Conservation (phyloP, 2,797 vertebrate species). For the Hyperoplus lanceolatus region DNA sequence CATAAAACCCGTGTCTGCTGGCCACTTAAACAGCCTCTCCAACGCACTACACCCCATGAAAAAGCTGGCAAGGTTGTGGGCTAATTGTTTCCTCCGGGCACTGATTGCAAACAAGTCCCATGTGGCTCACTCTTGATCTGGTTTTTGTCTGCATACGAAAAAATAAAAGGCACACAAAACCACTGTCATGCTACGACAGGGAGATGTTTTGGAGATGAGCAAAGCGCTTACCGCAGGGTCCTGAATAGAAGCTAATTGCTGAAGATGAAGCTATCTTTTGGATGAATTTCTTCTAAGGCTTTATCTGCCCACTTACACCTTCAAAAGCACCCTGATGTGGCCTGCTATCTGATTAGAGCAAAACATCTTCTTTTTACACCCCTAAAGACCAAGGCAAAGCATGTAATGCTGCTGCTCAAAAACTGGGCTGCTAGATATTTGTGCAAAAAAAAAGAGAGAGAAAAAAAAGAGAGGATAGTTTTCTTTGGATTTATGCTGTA, state of each 20-base stretch:
- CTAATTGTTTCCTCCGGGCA: constrained; percentile 78
- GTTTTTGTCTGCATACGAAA: constrained; percentile 66
- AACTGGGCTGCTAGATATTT: constrained; percentile 49
- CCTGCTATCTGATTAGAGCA: constrained; percentile 64
- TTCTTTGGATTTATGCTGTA: constrained; percentile 67
- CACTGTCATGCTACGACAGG: constrained; percentile 57
- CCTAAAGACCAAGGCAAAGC: constrained; percentile 50
- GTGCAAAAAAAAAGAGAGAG: background rate
- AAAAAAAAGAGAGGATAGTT: constrained; percentile 44
- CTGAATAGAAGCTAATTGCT: constrained; percentile 80
- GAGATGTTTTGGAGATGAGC: constrained; percentile 74
- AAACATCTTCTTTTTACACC: constrained; percentile 46
- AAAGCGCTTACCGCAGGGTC: constrained; percentile 39
- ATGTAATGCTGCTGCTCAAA: constrained; percentile 29
- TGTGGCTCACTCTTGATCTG: constrained; percentile 71
- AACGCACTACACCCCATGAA: constrained; percentile 65
- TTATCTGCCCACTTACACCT: constrained; percentile 59
- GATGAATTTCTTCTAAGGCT: constrained; percentile 35
- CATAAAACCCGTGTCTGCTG: constrained; percentile 61
- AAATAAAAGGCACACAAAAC: constrained; percentile 54
- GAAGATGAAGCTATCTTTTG: constrained; percentile 51
- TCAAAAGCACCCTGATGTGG: constrained; percentile 71
- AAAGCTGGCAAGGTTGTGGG: constrained; percentile 64
- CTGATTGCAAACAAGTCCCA: constrained; percentile 75
- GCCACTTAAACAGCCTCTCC: constrained; percentile 63